These are phyloP conservation scores for Melanotaenia pygmaea DNA, from an alignment of 2,797 vertebrate genomes.

Conservation along the genomic window DNA sequence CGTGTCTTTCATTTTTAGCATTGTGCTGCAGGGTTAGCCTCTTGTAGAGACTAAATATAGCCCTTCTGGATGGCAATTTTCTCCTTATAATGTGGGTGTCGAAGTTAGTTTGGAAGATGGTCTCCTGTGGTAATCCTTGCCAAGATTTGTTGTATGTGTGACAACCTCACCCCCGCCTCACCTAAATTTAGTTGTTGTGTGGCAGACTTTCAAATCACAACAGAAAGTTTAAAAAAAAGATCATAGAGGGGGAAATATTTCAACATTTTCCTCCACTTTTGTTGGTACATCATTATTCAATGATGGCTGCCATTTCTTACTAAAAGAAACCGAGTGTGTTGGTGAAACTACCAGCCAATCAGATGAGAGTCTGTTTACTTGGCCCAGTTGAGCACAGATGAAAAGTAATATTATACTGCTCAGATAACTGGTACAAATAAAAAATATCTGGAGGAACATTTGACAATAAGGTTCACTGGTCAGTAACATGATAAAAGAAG, in stretches of 20 bases:
- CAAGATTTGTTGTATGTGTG: constrained; percentile 25
- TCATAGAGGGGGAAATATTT: background rate
- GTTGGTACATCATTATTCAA: constrained; percentile 8
- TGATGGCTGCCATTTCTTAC: background rate
- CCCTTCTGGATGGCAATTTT: constrained; percentile 3
- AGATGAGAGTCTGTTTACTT: constrained; percentile 35
- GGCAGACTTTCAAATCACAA: constrained; percentile 20
- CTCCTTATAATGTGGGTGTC: constrained; percentile 30
- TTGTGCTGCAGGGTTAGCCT: background rate
- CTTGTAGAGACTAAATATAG: background rate
- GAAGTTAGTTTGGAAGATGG: constrained; percentile 28
- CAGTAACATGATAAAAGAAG: too few species aligned
- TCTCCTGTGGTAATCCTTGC: background rate
- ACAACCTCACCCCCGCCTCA: constrained; percentile 33
- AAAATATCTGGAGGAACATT: too few species aligned
- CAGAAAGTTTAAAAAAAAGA: background rate
- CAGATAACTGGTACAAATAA: background rate
- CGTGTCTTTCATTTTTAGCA: background rate
- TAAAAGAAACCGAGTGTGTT: background rate
- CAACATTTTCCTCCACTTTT: background rate
- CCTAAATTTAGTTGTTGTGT: constrained; percentile 22
- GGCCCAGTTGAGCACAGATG: constrained; percentile 35
- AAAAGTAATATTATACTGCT: constrained; percentile 23
- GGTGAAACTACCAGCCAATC: constrained; percentile 28
- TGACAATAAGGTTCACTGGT: too few species aligned